Evolutionary conservation across 1,140 invertebrate species (phyloP).

Genomic region (Aculops lycopersici): DNA sequence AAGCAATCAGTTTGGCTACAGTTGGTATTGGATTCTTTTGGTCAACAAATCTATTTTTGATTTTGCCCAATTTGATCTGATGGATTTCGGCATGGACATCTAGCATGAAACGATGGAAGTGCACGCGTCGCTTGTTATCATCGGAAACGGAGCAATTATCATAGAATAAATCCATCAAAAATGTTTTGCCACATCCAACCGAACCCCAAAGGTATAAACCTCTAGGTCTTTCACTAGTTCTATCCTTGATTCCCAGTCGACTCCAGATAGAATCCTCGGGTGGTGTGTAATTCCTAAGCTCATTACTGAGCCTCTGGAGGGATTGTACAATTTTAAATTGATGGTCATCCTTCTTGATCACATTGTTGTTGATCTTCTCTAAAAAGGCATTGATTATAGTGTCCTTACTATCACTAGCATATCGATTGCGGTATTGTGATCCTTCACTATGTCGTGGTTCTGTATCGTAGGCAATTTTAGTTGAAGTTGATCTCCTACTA

Average conservation of each 20-base stretch:
- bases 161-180: constrained; percentile 94
- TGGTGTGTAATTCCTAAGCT: constrained; percentile 27
- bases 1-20: constrained; percentile 51
- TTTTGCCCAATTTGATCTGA: constrained; percentile 12
- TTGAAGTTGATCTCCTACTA: too few species aligned
- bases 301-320: constrained; percentile 31
- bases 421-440: too few species aligned
- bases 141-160: constrained; percentile 27
- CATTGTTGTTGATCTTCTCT: constrained; percentile 19
- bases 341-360: constrained; percentile 29
- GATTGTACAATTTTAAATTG: constrained; percentile 30
- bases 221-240: constrained; percentile 10
- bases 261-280: neutral
- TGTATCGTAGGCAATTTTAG: too few species aligned
- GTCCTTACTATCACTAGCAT: neutral
- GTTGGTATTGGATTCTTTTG: constrained; percentile 69
- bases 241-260: neutral
- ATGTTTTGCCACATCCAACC: constrained; percentile 69
- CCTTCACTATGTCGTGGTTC: too few species aligned
- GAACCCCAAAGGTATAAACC: constrained; percentile 23
- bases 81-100: constrained; percentile 44
- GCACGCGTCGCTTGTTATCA: constrained; percentile 38
- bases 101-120: constrained; percentile 92
- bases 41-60: constrained; percentile 17
- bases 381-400: constrained; percentile 6